Evolutionary conservation across 2,888 invertebrate genomes (phyloP).

Genomic region (Endotricha flammealis): DNA sequence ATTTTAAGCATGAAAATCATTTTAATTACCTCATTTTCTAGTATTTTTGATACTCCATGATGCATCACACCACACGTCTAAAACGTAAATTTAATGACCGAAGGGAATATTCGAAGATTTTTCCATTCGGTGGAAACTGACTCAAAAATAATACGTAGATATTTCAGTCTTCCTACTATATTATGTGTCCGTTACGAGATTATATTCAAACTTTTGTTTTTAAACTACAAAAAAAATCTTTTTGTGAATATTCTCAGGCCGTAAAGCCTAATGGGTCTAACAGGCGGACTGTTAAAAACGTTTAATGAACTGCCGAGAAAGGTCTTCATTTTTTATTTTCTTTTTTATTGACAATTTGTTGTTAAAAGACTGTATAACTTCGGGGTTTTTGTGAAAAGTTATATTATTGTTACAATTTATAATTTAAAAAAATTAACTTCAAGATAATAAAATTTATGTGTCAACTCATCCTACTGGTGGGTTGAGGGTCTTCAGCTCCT

Average conservation of each 20-base stretch:
- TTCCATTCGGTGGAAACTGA: too few relatives aligned
- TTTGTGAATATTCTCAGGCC: conserved; percentile 3
- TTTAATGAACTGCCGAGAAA: background rate
- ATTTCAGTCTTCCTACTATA: conserved; percentile 3
- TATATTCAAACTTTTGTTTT: conserved; percentile 9
- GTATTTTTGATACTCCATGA: too few relatives aligned
- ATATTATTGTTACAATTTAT: too few relatives aligned
- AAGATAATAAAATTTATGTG: too few relatives aligned
- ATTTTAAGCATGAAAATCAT: too few relatives aligned
- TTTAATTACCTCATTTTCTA: too few relatives aligned
- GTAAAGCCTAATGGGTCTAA: conserved; percentile 8
- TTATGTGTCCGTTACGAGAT: conserved; percentile 1
- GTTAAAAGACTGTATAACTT: background rate
- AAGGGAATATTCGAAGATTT: too few relatives aligned
- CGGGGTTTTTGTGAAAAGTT: background rate
- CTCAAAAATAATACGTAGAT: conserved; percentile 7
- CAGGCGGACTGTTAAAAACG: conserved; percentile 4
- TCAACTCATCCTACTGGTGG: too few relatives aligned
- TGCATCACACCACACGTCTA: too few relatives aligned
- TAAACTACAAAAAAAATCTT: conserved; percentile 8
- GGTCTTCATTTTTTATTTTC: background rate
- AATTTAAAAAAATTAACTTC: too few relatives aligned
- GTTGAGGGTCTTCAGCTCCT: too few relatives aligned
- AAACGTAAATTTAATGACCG: too few relatives aligned
- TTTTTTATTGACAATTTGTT: background rate